Evolutionary conservation across 1,140 invertebrate species (phyloP), one percentile per base, ranked within the genome.

Genomic region (Chrysomallon squamiferum): DNA sequence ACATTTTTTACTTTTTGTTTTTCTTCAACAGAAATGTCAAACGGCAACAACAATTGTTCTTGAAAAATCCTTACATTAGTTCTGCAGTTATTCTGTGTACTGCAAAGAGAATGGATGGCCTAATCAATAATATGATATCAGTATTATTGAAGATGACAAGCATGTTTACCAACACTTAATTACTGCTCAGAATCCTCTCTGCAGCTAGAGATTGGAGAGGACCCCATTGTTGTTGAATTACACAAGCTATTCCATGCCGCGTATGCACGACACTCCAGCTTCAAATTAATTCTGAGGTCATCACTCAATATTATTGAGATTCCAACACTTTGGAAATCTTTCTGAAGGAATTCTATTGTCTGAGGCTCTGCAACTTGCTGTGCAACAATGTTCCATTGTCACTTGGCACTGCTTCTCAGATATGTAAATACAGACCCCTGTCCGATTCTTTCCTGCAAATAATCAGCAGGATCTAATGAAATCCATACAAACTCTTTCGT

Each of bases 151-250:
- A 59, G 30, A 59, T 59, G 58, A 59, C 58, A 59, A 35, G 32
- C 32, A 35, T 59, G 58, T 59, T 59, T 59, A 43, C 58, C 33
- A 35, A 59, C 58, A 59, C 58, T 59, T 59, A 59, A 59, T 59
- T 59, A 59, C 32, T 59, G 58, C 38, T 59, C 38, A 41, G 33
- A 59, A 41, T 35, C 58, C 32, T 59, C 58, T 59, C 58, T 7
- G 3, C 30, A 25, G 58, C 35, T n/a, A 20, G 58, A 35, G 58
- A 59, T 59, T 59, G 38, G 32, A 35, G 41, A 35, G 35, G 58
- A 33, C 35, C 20, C 58, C 58, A 59, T 59, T 59, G 58, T 59
- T 59, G 58, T 41, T 35, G 38, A 59, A 59, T 59, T 59, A 59
- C 38, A 35, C 41, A 43, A 38, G 35, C n/a, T 38, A 59, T 33